Percentiles rank a stretch among this genome's conserved stretches.
phyloP scores from a whole-genome alignment of 2,113 vertebrate species.

The Scortum barcoo region DNA sequence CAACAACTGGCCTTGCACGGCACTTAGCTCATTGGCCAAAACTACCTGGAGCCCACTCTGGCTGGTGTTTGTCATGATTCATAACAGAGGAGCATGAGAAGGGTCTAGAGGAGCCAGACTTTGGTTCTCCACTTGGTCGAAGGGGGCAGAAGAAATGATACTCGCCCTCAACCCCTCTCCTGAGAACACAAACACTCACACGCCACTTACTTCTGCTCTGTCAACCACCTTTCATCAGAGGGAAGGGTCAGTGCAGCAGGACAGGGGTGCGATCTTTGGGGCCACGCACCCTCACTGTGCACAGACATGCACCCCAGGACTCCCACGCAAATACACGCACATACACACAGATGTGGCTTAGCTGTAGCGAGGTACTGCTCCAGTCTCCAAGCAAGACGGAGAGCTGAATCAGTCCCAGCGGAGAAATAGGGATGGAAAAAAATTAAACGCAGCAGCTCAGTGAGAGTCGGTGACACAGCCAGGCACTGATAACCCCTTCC shows the following conservation, averaged over 20 bases:
- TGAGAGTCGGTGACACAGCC: neutral
- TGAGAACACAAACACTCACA: conserved; percentile 47
- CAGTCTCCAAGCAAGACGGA: conserved; percentile 8
- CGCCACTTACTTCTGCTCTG: conserved; percentile 42
- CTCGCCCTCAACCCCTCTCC: conserved; percentile 29
- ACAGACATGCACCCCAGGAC: conserved; percentile 21
- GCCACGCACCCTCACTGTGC: neutral
- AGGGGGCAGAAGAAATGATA: conserved; percentile 41
- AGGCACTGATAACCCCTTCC: neutral
- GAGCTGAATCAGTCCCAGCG: neutral
- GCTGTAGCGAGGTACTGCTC: conserved; percentile 10
- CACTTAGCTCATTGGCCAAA: conserved; percentile 4
- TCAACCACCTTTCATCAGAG: conserved; percentile 49
- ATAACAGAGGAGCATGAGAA: conserved; percentile 19
- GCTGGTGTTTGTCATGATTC: conserved; percentile 54
- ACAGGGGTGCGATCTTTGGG: conserved; percentile 28
- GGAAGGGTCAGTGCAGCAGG: conserved; percentile 33
- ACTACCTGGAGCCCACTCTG: conserved; percentile 10
- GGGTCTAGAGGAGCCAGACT: conserved; percentile 20
- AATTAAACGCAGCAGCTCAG: neutral
- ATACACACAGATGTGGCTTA: conserved; percentile 5
- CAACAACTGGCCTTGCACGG: conserved; percentile 2
- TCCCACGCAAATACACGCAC: neutral
- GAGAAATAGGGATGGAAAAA: neutral
- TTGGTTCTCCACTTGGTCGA: conserved; percentile 20